Conservation (phyloP, 2,113 vertebrate species). For the Ranitomeya imitator region DNA sequence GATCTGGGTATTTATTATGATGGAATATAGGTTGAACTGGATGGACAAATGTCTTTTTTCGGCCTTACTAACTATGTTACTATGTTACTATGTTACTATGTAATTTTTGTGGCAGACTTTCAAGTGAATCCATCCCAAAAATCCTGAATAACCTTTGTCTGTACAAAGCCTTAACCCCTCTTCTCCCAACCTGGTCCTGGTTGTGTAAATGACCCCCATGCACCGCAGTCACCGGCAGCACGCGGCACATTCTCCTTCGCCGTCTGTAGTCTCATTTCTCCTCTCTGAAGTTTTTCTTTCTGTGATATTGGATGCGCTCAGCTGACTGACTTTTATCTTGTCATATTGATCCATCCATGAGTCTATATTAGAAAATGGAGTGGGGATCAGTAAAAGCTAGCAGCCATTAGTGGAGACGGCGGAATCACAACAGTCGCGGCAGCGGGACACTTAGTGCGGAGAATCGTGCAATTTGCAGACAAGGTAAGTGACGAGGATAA, state of each 20-base stretch:
- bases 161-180: too few relatives aligned
- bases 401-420: conserved; percentile 67
- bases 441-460: conserved; percentile 64
- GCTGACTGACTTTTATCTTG: conserved; percentile 74
- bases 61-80: too few relatives aligned
- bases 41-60: too few relatives aligned
- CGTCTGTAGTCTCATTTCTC: background rate
- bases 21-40: too few relatives aligned
- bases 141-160: too few relatives aligned
- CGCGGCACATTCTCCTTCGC: background rate
- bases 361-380: conserved; percentile 73
- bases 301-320: conserved; percentile 70
- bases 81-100: too few relatives aligned
- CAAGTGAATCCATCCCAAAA: too few relatives aligned
- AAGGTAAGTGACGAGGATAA: conserved; percentile 60
- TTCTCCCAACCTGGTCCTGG: background rate
- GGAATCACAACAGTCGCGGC: conserved; percentile 66
- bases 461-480: conserved; percentile 70
- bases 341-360: conserved; percentile 75
- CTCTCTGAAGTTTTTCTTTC: conserved; percentile 63
- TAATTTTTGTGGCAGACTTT: too few relatives aligned
- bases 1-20: too few relatives aligned
- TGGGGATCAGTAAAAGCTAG: conserved; percentile 71
- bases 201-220: background rate
- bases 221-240: too few relatives aligned